These are phyloP conservation scores for Melanotaenia trifasciata DNA, from an alignment of 2,797 vertebrate genomes.

Conservation along the genomic window DNA sequence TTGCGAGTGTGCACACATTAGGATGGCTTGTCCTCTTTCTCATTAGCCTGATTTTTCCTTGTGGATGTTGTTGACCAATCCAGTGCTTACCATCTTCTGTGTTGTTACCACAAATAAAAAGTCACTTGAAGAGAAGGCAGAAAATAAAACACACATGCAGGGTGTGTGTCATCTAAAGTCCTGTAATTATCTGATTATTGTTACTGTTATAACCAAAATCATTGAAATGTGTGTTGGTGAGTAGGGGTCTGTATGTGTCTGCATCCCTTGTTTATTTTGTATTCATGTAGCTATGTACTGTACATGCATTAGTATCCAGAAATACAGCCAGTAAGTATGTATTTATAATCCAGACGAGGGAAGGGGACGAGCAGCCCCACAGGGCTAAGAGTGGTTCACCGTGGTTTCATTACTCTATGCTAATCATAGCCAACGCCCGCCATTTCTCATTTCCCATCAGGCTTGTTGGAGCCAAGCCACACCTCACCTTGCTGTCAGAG, in stretches of 20 bases:
- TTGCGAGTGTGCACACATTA: background rate
- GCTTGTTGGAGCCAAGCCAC: constrained; percentile 47
- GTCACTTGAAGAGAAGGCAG: constrained; percentile 1
- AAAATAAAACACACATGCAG: too few relatives aligned
- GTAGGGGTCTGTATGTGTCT: background rate
- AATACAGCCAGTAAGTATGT: constrained; percentile 10
- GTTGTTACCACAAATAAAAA: constrained; percentile 11
- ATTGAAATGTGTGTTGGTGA: background rate
- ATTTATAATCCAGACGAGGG: constrained; percentile 23
- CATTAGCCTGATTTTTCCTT: constrained; percentile 9
- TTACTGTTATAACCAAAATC: background rate
- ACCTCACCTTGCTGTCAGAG: constrained; percentile 37
- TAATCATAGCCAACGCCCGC: constrained; percentile 55
- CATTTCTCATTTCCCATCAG: constrained; percentile 54
- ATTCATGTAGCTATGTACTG: constrained; percentile 5
- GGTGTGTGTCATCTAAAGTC: background rate
- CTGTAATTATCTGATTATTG: background rate
- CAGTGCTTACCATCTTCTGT: constrained; percentile 27
- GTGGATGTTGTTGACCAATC: constrained; percentile 16
- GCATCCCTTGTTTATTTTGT: constrained; percentile 11
- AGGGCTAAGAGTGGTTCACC: constrained; percentile 36
- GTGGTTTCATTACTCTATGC: constrained; percentile 56
- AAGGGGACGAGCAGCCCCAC: constrained; percentile 34
- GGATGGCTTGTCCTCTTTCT: constrained; percentile 21
- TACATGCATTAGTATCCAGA: constrained; percentile 8